Evolutionary conservation across 92 coral and sea anemone genomes (phyloP).

Genomic region (Siderastrea radians): DNA sequence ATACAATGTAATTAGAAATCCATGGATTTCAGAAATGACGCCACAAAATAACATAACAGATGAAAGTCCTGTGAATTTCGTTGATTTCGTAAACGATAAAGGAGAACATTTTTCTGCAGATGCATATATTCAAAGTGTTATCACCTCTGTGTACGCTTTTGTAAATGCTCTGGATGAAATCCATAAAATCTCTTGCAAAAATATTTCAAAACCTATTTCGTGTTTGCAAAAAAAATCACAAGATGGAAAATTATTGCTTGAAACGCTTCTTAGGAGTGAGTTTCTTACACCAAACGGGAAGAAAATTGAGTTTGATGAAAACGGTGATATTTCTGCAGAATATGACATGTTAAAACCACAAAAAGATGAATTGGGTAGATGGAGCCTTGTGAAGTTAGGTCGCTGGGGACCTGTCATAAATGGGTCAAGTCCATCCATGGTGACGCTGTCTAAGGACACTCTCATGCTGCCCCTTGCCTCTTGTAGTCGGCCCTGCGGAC

Average conservation of each 20-base stretch:
- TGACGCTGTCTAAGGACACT: slow-evolving; percentile 2
- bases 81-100: background rate
- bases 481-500: slow-evolving; percentile 51
- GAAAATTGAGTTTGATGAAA: slow-evolving; percentile 42
- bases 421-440: background rate
- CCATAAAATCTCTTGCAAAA: slow-evolving; percentile 27
- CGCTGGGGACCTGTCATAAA: slow-evolving; percentile 12
- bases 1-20: slow-evolving; percentile 40
- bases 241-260: slow-evolving; percentile 18
- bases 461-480: slow-evolving; percentile 37
- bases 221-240: slow-evolving; percentile 27
- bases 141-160: slow-evolving; percentile 62
- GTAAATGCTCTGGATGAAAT: slow-evolving; percentile 65
- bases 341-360: slow-evolving; percentile 55
- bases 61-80: background rate
- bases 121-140: slow-evolving; percentile 54
- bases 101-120: slow-evolving; percentile 12
- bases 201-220: background rate
- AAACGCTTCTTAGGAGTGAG: slow-evolving; percentile 14
- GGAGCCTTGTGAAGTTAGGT: slow-evolving; percentile 1
- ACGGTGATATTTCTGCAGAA: slow-evolving; percentile 58
- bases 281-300: slow-evolving; percentile 34
- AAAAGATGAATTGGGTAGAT: slow-evolving; percentile 16
- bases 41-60: slow-evolving; percentile 6
- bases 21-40: slow-evolving; percentile 57